Base-by-base conservation (phyloP, 1,140 invertebrate genomes). In the Hylaeus anthracinus region DNA sequence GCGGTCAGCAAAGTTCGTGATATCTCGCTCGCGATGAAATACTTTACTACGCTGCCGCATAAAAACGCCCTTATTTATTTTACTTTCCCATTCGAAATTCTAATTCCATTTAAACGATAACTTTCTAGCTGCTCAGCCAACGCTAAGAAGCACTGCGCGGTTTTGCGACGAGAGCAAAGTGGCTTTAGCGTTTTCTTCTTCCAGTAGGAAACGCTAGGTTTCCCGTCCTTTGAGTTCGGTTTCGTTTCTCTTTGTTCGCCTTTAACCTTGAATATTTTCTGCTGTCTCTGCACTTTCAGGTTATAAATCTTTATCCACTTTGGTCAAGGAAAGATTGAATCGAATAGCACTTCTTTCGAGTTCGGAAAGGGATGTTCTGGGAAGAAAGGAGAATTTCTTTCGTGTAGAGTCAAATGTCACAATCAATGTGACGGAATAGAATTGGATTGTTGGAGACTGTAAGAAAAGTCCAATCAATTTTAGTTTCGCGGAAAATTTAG, bases 21-120 rank as follows among this genome's bases (percentile, higher is more conserved):
- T 67, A 69, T 64, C 55, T 53, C 70, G 41, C 48, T 39, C 14
- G 45, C 81, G 75, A 83, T 80, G 48, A 61, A 83, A 80, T 73
- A 86, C 75, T 81, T 65, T 39, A 39, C 66, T 14, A 63, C 51
- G 51, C 48, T 26, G 39, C 58, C 48, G 77, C 70, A 72, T 83
- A 86, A 83, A 80, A 74, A 75, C 48, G 9, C 45, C 67, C 51
- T 72, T 86, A 75, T 87, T 86, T 82, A 82, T 82, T 84, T 61
- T 74, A 9, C 64, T 51, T 39, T 39, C 41, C 67, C 56, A 84
- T 82, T 79, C 79, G 72, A 87, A 87, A 84, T 87, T 86, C 78
- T 84, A 84, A 87, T 86, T 86, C 72, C 53, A 56, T 79, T 86
- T 72, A 78, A 83, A 78, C 66, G 65, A 86, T 70, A 78, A 77